Percentiles rank a stretch among this genome's conserved stretches.
Evolutionary conservation across 2,113 vertebrate species (phyloP).

Genomic region (Otocyon megalotis): DNA sequence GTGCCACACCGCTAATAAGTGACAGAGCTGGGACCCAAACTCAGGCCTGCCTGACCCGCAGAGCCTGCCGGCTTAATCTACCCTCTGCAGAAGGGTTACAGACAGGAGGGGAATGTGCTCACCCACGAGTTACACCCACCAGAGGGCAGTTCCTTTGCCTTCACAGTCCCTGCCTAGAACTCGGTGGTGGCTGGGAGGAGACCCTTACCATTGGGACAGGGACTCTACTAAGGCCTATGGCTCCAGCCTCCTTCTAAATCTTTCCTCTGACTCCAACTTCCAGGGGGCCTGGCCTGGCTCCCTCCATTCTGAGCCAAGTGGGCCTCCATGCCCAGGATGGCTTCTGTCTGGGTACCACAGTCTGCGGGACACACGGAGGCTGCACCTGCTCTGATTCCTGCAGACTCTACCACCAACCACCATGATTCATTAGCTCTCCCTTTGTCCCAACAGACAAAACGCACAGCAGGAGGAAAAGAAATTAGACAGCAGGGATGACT

Average conservation of each 20-base stretch:
- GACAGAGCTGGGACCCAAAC: background rate
- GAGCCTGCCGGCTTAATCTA: background rate
- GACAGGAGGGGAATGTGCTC: background rate
- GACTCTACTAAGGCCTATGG: background rate
- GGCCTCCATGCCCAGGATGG: background rate
- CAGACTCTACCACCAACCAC: background rate
- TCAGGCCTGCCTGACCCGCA: background rate
- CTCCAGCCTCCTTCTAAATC: background rate
- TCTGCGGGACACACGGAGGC: background rate
- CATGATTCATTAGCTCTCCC: background rate
- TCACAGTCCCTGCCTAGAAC: background rate
- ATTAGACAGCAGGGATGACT: background rate
- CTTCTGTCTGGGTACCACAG: background rate
- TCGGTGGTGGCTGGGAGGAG: background rate
- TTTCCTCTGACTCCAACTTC: background rate
- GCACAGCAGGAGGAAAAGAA: background rate
- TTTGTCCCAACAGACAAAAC: background rate
- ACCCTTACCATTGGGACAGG: background rate
- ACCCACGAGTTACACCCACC: accelerated
- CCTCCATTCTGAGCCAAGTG: background rate
- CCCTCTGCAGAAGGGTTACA: background rate
- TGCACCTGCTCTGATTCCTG: background rate
- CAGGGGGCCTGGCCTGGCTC: accelerated
- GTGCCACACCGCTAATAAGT: background rate
- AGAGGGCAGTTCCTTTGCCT: background rate